Evolutionary conservation across 1,140 invertebrate species (phyloP), one percentile per base, ranked within the genome.

Genomic region (Bradysia coprophila): DNA sequence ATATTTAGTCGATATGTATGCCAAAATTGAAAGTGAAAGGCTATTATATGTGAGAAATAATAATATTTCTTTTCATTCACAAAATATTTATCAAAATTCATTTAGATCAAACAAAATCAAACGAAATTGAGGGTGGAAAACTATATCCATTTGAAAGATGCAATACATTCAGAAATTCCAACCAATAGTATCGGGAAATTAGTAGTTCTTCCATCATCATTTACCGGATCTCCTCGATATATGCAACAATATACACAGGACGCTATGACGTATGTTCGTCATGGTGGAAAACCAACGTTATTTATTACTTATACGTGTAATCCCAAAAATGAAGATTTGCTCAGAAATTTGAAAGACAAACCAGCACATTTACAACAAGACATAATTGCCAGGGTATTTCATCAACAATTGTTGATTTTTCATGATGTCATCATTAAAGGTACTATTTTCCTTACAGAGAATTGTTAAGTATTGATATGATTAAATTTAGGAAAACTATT

Each of bases 291-390:
- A 43, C 55, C 63, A 46, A 50, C 58, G 51, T 52, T 58, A 46
- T 65, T 66, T 50, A 58, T 67, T 42, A 68, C 63, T 20, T 59
- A 60, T 38, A 62, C 55, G 39, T 61, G 56, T 43, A 68, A 73
- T 64, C 59, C 63, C 50, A 47, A 62, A n/a, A n/a, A n/a, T n/a
- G n/a, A n/a, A n/a, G n/a, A n/a, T n/a, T 39, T 75, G 68, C 54
- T 40, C 33, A 4, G 56, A 61, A 55, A 63, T 63, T 40, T 37
- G 52, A 41, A 43, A 48, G 42, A 42, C 51, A 43, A 48, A 50
- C 43, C 54, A 38, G 8, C 45, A 43, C 51, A 58, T 55, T n/a
- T n/a, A n/a, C 45, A 53, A 21, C 55, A 57, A 42, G 57, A 61
- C 43, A 50, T 68, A 5, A 52, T 31, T 37, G 50, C 53, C 32